Conservation (phyloP, 2,113 vertebrate species). For the Tyto alba region DNA sequence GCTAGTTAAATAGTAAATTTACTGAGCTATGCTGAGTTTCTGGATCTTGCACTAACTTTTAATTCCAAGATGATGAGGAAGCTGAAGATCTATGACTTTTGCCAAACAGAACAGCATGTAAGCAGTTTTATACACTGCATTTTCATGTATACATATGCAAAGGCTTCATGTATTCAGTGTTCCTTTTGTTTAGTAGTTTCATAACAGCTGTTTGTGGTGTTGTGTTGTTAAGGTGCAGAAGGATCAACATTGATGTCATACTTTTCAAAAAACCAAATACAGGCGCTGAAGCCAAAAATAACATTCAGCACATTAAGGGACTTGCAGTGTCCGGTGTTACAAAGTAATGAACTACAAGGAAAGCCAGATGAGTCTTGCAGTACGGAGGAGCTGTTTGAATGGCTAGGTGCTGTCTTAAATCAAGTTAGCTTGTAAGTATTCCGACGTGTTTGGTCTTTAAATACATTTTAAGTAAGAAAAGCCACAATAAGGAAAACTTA, state of each 20-base stretch:
- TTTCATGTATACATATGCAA: background rate
- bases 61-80: conserved; percentile 4
- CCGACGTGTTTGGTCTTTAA: background rate
- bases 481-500: background rate
- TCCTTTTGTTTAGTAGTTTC: background rate
- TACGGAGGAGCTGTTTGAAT: conserved; percentile 80
- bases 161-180: background rate
- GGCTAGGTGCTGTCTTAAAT: conserved; percentile 84
- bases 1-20: background rate
- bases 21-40: background rate
- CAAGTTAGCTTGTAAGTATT: conserved; percentile 75
- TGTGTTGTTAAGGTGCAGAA: conserved; percentile 68
- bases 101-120: background rate
- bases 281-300: conserved; percentile 73
- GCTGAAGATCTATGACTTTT: background rate
- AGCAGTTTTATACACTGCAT: background rate
- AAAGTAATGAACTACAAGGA: conserved; percentile 65
- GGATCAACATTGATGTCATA: conserved; percentile 71
- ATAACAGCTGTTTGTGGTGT: background rate
- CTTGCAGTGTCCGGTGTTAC: conserved; percentile 75
- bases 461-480: background rate
- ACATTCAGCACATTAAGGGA: conserved; percentile 53
- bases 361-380: conserved; percentile 69
- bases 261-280: conserved; percentile 77
- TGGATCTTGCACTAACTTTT: background rate